phyloP scores from a whole-genome alignment of 2,888 invertebrate species.

The Scaptomyza parva region DNA sequence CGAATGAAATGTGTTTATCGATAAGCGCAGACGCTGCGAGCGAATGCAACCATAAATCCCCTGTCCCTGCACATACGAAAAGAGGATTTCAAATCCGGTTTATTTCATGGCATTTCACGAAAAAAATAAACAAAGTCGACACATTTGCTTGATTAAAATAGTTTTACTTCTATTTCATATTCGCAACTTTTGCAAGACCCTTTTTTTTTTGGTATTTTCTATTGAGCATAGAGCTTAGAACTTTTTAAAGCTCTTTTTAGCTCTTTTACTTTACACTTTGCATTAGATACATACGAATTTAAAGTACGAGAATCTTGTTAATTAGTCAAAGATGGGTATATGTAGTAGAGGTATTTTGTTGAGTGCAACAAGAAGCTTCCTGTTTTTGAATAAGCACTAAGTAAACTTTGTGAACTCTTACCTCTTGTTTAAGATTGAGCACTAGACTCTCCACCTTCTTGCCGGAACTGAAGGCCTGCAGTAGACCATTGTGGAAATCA shows the following conservation, averaged over 20 bases:
- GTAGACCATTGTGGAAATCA: slow-evolving; percentile 95
- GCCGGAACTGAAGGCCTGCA: slow-evolving; percentile 92
- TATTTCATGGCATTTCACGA: background rate
- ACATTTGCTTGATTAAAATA: background rate
- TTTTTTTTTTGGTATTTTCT: too few species aligned
- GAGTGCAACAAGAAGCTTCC: background rate
- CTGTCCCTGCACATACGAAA: background rate
- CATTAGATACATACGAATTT: background rate
- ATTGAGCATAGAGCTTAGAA: too few species aligned
- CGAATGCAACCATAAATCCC: background rate
- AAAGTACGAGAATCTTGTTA: background rate
- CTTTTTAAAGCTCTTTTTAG: background rate
- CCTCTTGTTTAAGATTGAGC: slow-evolving; percentile 92
- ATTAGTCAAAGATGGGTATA: background rate
- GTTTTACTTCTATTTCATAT: background rate
- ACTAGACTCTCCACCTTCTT: slow-evolving; percentile 92
- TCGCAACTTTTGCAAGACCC: background rate
- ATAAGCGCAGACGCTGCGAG: slow-evolving; percentile 7
- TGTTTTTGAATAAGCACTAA: background rate
- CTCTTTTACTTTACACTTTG: background rate
- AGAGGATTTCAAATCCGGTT: background rate
- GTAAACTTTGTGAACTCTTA: slow-evolving; percentile 81
- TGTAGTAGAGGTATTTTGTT: background rate
- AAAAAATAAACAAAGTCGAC: background rate
- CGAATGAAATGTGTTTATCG: slow-evolving; percentile 32